Conservation (phyloP, 2,113 vertebrate species). For the Nanorana parkeri region DNA sequence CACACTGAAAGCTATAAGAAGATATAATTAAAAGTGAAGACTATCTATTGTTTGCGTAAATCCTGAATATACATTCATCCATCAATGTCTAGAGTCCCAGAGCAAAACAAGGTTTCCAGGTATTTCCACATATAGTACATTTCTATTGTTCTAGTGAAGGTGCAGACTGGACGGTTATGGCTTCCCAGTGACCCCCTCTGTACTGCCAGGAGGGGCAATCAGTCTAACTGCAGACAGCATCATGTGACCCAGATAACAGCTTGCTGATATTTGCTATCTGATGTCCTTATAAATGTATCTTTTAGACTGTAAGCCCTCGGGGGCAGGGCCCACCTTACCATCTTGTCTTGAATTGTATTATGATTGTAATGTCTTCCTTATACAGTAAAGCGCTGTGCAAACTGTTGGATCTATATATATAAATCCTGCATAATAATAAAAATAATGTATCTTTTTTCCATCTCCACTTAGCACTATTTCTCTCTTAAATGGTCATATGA, state of each 20-base stretch:
- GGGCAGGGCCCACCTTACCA: too few species aligned
- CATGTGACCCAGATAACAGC: not conserved
- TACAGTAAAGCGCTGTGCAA: too few species aligned
- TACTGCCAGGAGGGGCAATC: not conserved
- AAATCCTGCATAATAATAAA: too few species aligned
- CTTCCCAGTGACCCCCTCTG: not conserved
- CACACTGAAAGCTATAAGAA: not conserved
- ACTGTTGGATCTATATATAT: too few species aligned
- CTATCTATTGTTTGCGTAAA: not conserved
- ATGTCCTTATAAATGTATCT: constrained; percentile 17
- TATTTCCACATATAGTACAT: not conserved
- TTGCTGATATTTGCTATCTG: constrained; percentile 21
- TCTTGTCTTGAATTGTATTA: too few species aligned
- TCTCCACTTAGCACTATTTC: too few species aligned
- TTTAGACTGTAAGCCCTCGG: too few species aligned
- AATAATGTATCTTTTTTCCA: not conserved
- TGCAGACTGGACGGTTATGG: not conserved
- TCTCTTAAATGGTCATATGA: too few species aligned
- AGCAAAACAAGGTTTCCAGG: not conserved
- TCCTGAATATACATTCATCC: constrained; percentile 22
- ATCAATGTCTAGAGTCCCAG: not conserved
- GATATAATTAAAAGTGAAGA: constrained; percentile 9
- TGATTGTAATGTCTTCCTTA: too few species aligned
- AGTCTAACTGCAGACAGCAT: not conserved
- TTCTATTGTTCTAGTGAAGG: not conserved